Base-by-base conservation (phyloP, 2,888 invertebrate species). In the Plusia festucae region DNA sequence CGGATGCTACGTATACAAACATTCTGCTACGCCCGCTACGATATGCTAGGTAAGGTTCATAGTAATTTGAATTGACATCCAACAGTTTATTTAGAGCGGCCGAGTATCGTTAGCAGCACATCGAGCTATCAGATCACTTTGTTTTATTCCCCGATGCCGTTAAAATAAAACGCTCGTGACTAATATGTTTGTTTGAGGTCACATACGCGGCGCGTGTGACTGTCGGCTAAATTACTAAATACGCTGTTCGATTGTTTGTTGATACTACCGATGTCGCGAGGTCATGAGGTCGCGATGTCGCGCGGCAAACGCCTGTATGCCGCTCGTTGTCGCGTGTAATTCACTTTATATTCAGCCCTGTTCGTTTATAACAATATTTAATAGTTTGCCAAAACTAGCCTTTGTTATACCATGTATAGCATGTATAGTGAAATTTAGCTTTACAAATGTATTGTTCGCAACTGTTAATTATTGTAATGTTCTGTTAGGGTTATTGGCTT, bases 201-300 rank as follows among this genome's bases (percentile, higher is more conserved):
- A 49, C 66, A 53, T 53, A 59, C 72, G 60, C 54, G n/a, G 40
- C n/a, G 40, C 40, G 67, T 71, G 73, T 62, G 60, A 49, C 62
- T 71, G 67, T 60, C 76, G 57, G n/a, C 53, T 76, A 73, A 73
- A 63, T 68, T 60, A 77, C 74, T 70, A 72, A 72, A 78, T 76
- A 74, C 65, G 66, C 67, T 76, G 77, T 76, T 65, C 52, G 64
- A 78, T 73, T 68, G 78, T 68, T 70, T 68, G 67, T 73, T 76
- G 72, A 76, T 32, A 55, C 18, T 18, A 18, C 5, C 46, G 46
- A 13, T 32, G 20, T 20, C 49, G 20, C 30, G 57, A 24, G 46
- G 46, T 52, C 51, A 52, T 30, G 49, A 51, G 59, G 66, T 66
- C 63, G 77, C 69, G 53, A 54, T 61, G 63, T 53, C 24, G 27